phyloP scores from a whole-genome alignment of 64 coral and sea anemone species.

The Stichodactyla mertensii region DNA sequence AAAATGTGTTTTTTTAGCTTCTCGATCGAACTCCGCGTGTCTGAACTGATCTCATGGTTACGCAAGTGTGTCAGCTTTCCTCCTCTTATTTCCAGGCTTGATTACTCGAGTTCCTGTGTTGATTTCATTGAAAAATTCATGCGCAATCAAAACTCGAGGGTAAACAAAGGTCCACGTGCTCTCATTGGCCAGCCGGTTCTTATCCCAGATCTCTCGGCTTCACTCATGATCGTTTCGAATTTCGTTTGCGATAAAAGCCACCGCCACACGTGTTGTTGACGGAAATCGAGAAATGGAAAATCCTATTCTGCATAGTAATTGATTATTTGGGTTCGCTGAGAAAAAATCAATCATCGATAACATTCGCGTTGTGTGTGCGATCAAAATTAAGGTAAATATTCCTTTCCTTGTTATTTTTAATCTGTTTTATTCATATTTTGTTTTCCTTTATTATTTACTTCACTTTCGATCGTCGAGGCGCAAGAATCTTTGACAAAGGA shows the following conservation, averaged over 20 bases:
- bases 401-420: background rate
- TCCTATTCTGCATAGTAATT: constrained; percentile 6
- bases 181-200: background rate
- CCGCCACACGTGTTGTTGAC: constrained; percentile 13
- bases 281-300: constrained; percentile 2
- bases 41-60: background rate
- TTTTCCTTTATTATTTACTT: background rate
- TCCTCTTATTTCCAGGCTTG: background rate
- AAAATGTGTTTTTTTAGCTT: background rate
- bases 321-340: background rate
- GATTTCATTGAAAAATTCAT: constrained; percentile 1
- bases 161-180: background rate
- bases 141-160: background rate
- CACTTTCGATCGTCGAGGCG: background rate
- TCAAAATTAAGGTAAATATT: background rate
- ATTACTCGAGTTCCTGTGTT: too few relatives aligned
- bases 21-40: background rate
- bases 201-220: background rate
- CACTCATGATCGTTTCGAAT: constrained; percentile 4
- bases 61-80: background rate
- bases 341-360: background rate
- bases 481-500: background rate
- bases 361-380: background rate
- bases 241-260: constrained; percentile 14
- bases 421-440: background rate